phyloP scores from a whole-genome alignment of 1,140 invertebrate species.

The Macrostomum lignano region DNA sequence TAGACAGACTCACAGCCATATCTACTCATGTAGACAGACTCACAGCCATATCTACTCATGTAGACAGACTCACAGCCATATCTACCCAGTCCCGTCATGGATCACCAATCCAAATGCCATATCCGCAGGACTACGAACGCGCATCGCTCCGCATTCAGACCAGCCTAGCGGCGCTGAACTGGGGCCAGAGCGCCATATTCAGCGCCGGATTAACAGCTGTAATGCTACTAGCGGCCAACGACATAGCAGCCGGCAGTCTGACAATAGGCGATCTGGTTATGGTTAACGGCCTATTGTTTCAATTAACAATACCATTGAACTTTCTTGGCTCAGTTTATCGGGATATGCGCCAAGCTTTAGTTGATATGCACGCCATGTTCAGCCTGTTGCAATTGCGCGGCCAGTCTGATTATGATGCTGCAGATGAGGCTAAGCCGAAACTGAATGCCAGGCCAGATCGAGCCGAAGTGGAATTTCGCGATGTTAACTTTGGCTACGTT shows the following conservation, averaged over 20 bases:
- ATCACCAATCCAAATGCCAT: no score
- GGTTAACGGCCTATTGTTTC: constrained; percentile 89
- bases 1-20: no score
- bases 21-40: no score
- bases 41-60: no score
- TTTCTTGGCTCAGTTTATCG: constrained; percentile 87
- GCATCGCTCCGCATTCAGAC: constrained; percentile 78
- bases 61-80: no score
- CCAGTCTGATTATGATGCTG: no score
- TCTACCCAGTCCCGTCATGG: no score
- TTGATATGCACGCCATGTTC: constrained; percentile 98
- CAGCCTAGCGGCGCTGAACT: constrained; percentile 71
- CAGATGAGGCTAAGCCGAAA: no score
- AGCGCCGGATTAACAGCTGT: constrained; percentile 61
- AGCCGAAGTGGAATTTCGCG: no score
- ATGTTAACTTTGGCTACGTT: no score
- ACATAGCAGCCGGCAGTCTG: constrained; percentile 38
- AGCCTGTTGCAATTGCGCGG: no score
- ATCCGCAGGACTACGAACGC: constrained; percentile 18
- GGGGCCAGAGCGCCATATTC: constrained; percentile 94
- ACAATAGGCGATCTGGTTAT: constrained; percentile 91
- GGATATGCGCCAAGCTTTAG: constrained; percentile 73
- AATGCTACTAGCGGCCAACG: constrained; percentile 65
- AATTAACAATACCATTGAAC: constrained; percentile 77
- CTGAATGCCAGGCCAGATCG: no score